A percentile compares a stretch with the other conserved stretches of the same genome.
phyloP scores from a whole-genome alignment of 2,797 vertebrate genomes.

The Chiloscyllium punctatum region DNA sequence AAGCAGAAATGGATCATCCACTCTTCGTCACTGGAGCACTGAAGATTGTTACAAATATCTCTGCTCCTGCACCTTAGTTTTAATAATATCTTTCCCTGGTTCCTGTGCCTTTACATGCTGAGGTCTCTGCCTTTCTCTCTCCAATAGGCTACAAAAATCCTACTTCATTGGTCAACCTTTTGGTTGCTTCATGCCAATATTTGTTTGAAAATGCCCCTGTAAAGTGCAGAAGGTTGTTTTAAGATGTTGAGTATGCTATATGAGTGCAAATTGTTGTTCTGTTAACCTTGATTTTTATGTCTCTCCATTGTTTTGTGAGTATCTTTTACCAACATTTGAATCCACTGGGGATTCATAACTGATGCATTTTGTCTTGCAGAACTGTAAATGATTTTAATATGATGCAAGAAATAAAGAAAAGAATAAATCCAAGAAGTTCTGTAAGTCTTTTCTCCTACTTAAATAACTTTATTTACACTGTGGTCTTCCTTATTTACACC shows the following conservation, averaged over 20 bases:
- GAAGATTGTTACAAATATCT: too few relatives aligned
- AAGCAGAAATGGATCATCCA: too few relatives aligned
- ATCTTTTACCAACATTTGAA: not conserved
- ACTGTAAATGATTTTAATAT: constrained; percentile 82
- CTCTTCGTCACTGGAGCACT: too few relatives aligned
- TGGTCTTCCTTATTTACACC: not conserved
- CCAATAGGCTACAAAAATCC: not conserved
- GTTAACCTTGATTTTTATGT: not conserved
- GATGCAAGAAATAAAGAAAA: constrained; percentile 83
- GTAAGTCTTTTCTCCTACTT: constrained; percentile 60
- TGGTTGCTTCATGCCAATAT: not conserved
- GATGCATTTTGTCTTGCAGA: constrained; percentile 57
- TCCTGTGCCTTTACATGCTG: too few relatives aligned
- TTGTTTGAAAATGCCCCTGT: not conserved
- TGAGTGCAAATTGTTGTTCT: not conserved
- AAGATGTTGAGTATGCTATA: not conserved
- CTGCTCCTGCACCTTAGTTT: too few relatives aligned
- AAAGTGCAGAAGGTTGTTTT: not conserved
- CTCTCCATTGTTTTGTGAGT: not conserved
- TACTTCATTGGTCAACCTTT: not conserved
- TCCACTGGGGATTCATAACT: not conserved
- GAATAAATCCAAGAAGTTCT: constrained; percentile 74
- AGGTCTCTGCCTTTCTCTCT: not conserved
- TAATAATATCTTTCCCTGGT: too few relatives aligned
- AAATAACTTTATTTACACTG: not conserved